Base-by-base conservation (phyloP, 1,140 invertebrate species). In the Trachymyrmex septentrionalis region DNA sequence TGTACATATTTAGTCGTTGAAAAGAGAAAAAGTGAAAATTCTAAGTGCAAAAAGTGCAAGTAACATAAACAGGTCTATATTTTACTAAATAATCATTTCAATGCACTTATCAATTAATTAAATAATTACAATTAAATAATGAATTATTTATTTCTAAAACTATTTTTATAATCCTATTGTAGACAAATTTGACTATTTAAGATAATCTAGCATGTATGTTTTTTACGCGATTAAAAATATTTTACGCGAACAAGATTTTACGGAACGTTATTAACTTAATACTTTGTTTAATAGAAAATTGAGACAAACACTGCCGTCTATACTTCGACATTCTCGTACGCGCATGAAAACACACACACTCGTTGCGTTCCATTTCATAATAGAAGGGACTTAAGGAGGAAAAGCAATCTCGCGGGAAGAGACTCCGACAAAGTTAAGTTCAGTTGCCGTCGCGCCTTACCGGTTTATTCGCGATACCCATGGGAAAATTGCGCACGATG, bases 361-460 rank as follows among this genome's bases (percentile, higher is more conserved):
- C 12, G 16, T 2, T 16, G 48, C 21, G 16, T 14, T 16, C 30
- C n/a, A 19, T 44, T 30, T 34, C 24, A 50, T 61, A 73, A 88
- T 55, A 61, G 57, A 48, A 55, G 57, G 38, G 69, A 86, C 76
- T 88, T 57, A 44, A 53, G 44, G 24, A 81, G 67, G 57, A 76
- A 82, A 88, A 69, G 48, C 85, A 76, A 82, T 88, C 78, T 88
- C 87, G 59, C 44, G 34, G 63, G 59, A 88, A 86, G 48, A 57
- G 24, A 61, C 38, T 48, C 19, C 53, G 67, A 61, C 61, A 27
- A 73, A 72, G 34, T 59, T 53, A 48, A 16, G 55, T 27, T 71
- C 55, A n/a, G 38, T 27, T 50, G 66, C 64, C 30, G 30, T 16
- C 24, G 59, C 63, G 19, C 64, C 27, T 57, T 55, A 63, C 34